Base-by-base conservation (phyloP, 1,140 invertebrate genomes). In the Drosophila quadrilineata region DNA sequence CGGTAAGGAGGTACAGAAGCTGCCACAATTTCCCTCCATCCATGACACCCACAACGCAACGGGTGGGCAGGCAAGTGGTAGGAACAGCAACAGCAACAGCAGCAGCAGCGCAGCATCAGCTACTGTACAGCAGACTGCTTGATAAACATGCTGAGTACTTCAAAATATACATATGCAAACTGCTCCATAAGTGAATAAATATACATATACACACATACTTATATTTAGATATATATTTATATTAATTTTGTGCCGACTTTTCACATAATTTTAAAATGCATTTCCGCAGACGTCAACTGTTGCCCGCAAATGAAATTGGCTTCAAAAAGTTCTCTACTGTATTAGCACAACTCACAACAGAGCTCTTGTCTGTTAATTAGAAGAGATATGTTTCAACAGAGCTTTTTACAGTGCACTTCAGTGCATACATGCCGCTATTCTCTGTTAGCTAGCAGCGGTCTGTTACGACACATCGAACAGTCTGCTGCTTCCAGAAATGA, bases 211-310 rank as follows among this genome's bases (percentile, higher is more conserved):
- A 21, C 10, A 17, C n/a, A 22, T 22, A n/a, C n/a, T n/a, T 46
- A 16, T 19, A 33, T 17, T 10, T 10, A 6, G 16, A n/a, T 10
- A n/a, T 17, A 49, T 48, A 64, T 35, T 53, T 53, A 59, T 71
- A 41, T 80, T 75, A 60, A 82, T 65, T 75, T 75, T 60, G 40
- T 52, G 63, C 35, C 59, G 56, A 73, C 54, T 73, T 84, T 77
- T 59, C 38, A 56, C 65, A 82, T 82, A 63, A 82, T 84, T 77
- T 71, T 84, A 63, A 70, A 84, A 84, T 84, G 77, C 77, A 77
- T 76, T 84, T 76, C 77, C 64, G 62, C 71, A 31, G 63, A 41
- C 63, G 53, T 29, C 49, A 52, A 75, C 54, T 40, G 72, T 48
- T 14, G 64, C 40, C 50, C 60, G 17, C 60, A 67, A 48, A 54